phyloP scores from a whole-genome alignment of 2,113 vertebrate species.

The Corynorhinus townsendii region DNA sequence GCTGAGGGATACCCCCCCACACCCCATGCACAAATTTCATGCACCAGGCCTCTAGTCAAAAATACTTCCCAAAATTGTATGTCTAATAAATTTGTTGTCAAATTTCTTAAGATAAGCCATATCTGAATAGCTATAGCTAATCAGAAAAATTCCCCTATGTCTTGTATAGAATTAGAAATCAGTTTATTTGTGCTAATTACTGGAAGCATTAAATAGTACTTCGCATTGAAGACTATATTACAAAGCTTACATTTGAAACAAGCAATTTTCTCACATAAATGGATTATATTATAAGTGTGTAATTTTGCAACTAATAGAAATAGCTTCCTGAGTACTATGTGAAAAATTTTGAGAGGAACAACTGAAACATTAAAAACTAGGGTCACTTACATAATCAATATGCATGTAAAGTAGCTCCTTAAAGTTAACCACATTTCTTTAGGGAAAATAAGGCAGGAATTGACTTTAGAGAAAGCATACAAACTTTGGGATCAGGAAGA shows the following conservation, averaged over 20 bases:
- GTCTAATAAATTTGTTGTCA: not conserved
- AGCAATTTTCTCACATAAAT: not conserved
- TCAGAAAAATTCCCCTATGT: not conserved
- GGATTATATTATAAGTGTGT: not conserved
- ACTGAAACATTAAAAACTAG: not conserved
- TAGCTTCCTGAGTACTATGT: not conserved
- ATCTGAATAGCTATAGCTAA: not conserved
- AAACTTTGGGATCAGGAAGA: not conserved
- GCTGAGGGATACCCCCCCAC: too few species aligned
- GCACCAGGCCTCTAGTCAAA: not conserved
- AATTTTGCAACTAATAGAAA: conserved; percentile 12
- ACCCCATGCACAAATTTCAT: too few species aligned
- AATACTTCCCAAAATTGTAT: not conserved
- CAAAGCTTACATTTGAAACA: not conserved
- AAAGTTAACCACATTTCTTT: not conserved
- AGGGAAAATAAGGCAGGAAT: not conserved
- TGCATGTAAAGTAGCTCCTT: not conserved
- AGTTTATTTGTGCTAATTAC: not conserved
- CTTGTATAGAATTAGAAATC: not conserved
- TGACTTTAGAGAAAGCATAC: not conserved
- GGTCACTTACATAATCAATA: not conserved
- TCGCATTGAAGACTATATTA: not conserved
- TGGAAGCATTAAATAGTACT: not conserved
- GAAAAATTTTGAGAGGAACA: not conserved
- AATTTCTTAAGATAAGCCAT: not conserved